phyloP scores from a whole-genome alignment of 2,113 vertebrate genomes.

The Acrocephalus arundinaceus region DNA sequence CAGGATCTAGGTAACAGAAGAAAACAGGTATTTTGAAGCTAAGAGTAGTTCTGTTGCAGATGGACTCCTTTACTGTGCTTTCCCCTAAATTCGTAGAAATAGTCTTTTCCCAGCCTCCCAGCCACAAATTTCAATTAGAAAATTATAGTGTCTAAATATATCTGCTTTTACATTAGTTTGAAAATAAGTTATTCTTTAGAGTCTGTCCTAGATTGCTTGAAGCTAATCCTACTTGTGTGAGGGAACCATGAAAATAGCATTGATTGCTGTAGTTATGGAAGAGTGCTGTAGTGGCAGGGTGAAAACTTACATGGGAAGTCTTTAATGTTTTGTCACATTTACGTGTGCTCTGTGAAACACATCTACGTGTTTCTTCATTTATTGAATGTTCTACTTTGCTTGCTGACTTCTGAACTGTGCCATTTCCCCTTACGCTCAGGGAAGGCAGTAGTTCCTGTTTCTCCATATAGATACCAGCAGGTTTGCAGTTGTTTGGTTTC shows the following conservation, averaged over 20 bases:
- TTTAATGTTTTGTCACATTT: background rate
- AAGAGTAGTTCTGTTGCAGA: background rate
- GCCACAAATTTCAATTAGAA: background rate
- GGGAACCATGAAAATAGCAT: background rate
- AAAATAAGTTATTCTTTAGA: background rate
- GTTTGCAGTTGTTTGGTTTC: background rate
- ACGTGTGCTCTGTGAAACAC: background rate
- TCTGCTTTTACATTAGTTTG: background rate
- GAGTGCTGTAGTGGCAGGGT: background rate
- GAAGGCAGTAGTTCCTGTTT: background rate
- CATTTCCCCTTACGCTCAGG: accelerated
- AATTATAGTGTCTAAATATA: background rate
- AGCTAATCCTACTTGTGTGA: background rate
- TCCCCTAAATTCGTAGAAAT: background rate
- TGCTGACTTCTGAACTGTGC: background rate
- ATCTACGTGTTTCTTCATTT: background rate
- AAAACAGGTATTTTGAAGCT: background rate
- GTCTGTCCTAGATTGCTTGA: background rate
- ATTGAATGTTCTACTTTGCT: background rate
- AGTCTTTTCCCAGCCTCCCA: background rate
- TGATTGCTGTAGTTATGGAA: background rate
- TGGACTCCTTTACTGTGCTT: background rate
- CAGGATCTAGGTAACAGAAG: background rate
- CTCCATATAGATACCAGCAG: background rate
- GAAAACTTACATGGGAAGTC: background rate